Conservation (phyloP, 2,888 invertebrate genomes). For the Microplitis manilae region DNA sequence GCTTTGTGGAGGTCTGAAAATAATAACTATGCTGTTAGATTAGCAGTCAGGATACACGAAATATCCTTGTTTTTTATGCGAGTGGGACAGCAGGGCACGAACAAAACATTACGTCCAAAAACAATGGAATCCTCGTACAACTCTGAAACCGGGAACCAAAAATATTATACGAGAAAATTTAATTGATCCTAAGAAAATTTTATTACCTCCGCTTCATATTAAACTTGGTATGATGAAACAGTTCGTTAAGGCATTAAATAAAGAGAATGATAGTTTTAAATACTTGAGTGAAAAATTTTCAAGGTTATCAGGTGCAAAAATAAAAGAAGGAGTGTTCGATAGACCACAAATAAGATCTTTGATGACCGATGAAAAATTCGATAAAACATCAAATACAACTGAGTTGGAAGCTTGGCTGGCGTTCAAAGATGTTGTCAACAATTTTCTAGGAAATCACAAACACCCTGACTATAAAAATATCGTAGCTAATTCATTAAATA, state of each 20-base stretch:
- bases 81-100: slow-evolving; percentile 34
- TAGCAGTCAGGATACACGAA: slow-evolving; percentile 39
- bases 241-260: too few species aligned
- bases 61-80: slow-evolving; percentile 33
- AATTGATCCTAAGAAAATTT: slow-evolving; percentile 26
- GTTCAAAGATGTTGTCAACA: slow-evolving; percentile 24
- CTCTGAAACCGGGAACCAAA: slow-evolving; percentile 18
- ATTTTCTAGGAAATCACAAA: slow-evolving; percentile 13
- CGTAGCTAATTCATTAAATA: not conserved
- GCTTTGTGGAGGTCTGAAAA: slow-evolving; percentile 34
- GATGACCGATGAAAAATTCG: slow-evolving; percentile 40
- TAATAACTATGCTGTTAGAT: slow-evolving; percentile 21
- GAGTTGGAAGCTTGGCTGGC: slow-evolving; percentile 11
- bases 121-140: slow-evolving; percentile 26
- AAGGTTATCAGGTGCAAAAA: slow-evolving; percentile 34
- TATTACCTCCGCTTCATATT: slow-evolving; percentile 54
- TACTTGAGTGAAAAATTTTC: slow-evolving; percentile 30
- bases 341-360: slow-evolving; percentile 40
- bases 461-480: slow-evolving; percentile 5
- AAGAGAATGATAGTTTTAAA: too few species aligned
- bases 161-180: slow-evolving; percentile 11
- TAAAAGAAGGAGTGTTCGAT: slow-evolving; percentile 41
- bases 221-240: slow-evolving; percentile 45
- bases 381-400: not conserved
- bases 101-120: slow-evolving; percentile 24